These are phyloP conservation scores for Uloborus plumipes DNA, from an alignment of 2,888 invertebrate species.

Conservation along the genomic window DNA sequence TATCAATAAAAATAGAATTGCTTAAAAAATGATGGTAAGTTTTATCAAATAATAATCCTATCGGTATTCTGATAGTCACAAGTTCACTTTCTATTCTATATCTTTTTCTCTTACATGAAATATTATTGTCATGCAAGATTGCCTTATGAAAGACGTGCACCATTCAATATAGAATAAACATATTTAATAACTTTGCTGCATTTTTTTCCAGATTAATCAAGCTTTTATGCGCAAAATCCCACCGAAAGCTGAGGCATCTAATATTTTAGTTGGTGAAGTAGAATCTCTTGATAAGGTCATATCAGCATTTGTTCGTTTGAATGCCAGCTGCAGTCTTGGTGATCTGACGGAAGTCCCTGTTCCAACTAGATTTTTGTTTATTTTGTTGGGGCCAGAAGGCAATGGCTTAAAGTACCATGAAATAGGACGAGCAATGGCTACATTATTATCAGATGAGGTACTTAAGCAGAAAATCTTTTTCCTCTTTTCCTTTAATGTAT, in stretches of 20 bases:
- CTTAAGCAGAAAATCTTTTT: not conserved
- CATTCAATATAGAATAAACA: not conserved
- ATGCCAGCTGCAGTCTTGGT: constrained; percentile 68
- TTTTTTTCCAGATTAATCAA: constrained; percentile 64
- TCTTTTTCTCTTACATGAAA: not conserved
- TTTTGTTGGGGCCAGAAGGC: constrained; percentile 70
- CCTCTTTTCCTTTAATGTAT: not conserved
- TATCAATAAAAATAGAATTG: too few species aligned
- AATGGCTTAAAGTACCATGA: constrained; percentile 67
- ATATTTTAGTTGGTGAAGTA: constrained; percentile 68
- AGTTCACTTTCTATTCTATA: not conserved
- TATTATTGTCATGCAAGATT: not conserved
- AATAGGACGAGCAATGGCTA: constrained; percentile 71
- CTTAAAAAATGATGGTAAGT: too few species aligned
- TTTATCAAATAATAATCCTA: too few species aligned
- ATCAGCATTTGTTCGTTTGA: constrained; percentile 68
- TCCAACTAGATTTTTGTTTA: constrained; percentile 71
- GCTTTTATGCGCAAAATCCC: constrained; percentile 68
- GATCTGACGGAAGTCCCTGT: constrained; percentile 70
- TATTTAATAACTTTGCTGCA: not conserved
- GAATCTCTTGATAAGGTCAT: constrained; percentile 66
- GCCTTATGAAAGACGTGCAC: not conserved
- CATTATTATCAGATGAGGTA: constrained; percentile 71
- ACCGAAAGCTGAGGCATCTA: constrained; percentile 67
- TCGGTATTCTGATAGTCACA: not conserved